phyloP scores from a whole-genome alignment of 2,113 vertebrate genomes.

The Odobenus rosmarus region DNA sequence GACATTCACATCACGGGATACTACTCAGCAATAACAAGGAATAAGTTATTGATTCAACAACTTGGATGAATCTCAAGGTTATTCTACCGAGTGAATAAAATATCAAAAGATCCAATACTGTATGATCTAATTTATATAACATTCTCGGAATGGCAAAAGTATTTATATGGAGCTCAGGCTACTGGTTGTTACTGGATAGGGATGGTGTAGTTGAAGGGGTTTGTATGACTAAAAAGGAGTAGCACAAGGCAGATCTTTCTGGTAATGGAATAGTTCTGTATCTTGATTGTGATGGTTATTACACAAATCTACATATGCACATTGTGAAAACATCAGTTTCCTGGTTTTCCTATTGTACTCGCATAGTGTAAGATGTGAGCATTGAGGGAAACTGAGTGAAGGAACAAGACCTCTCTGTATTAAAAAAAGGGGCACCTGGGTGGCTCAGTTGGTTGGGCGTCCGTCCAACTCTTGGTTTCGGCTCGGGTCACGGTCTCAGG shows the following conservation, averaged over 20 bases:
- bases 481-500: no score
- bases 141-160: neutral
- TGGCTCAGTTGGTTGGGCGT: no score
- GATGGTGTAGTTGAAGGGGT: neutral
- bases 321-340: neutral
- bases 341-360: neutral
- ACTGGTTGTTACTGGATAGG: neutral
- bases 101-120: neutral
- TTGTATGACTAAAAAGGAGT: neutral
- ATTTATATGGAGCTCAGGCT: neutral
- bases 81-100: neutral
- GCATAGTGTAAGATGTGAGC: neutral
- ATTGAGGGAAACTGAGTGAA: neutral
- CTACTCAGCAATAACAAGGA: neutral
- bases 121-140: neutral
- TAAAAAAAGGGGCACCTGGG: no score
- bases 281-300: neutral
- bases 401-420: neutral
- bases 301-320: neutral
- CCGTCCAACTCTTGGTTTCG: no score
- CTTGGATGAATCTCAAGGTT: neutral
- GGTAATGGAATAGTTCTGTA: neutral
- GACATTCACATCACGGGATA: neutral
- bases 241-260: neutral
- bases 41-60: neutral